Base-by-base conservation (phyloP, 2,113 vertebrate genomes). In the Tamias sibiricus region DNA sequence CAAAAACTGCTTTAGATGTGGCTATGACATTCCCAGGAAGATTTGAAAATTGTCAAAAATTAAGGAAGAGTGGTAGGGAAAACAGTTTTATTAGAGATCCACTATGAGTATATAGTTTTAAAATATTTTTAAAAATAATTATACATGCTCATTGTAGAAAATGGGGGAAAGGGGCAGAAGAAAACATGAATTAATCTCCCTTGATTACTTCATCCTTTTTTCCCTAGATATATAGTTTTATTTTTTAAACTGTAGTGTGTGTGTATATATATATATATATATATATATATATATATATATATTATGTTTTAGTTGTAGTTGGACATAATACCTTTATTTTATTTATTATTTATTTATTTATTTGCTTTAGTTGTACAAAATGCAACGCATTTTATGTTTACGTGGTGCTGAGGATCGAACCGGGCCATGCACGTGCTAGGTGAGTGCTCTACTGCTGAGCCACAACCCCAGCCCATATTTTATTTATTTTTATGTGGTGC, bases 31-130 rank as follows among this genome's bases (percentile, higher is more conserved):
- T 87, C 40, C 74, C 30, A 79, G 62, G n/a, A 68, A 88, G 68
- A 91, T 91, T 57, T 91, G 32, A 16, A 95, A 95, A 92, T 59
- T 66, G 54, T 92, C 47, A 93, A 92, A 35, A 90, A 87, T 8
- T 87, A 12, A 92, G 42, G 35, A 74, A 89, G 95, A 88, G 52
- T 47, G 54, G 40, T 20, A 93, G n/a, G 35, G 40, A 57, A 90
- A 75, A 84, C 37, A 88, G 62, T 83, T 95, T 68, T 95, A 32
- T 32, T 49, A 69, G 6, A 77, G n/a, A 88, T 72, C 87, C 68
- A 77, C 59, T 54, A 49, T 9, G 71, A 49, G 16, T 62, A 52
- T 16, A 76, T 26, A 68, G 30, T 66, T 62, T 44, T 52, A 20
- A 64, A 64, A 28, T 24, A 59, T 59, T 59, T 59, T 4, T 47